Evolutionary conservation across 1,140 invertebrate genomes (phyloP).

Genomic region (Diachasmimorpha longicaudata): DNA sequence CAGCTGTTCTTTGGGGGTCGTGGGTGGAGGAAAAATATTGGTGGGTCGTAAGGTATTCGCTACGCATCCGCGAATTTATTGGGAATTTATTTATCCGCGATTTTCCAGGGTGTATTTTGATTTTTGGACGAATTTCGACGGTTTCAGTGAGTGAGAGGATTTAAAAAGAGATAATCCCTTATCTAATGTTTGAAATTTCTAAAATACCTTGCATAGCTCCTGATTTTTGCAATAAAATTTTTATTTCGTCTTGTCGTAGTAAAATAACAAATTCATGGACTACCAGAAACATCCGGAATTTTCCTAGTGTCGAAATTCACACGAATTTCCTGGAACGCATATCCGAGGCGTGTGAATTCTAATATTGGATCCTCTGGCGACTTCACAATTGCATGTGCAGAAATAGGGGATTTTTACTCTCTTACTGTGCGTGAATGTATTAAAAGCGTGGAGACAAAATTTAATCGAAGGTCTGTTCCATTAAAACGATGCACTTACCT

Average conservation of each 20-base stretch:
- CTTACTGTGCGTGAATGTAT: background rate
- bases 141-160: no score
- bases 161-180: no score
- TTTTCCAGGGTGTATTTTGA: no score
- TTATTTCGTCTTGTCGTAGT: background rate
- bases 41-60: background rate
- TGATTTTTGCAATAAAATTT: background rate
- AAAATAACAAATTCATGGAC: background rate
- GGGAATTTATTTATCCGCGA: background rate
- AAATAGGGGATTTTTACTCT: background rate
- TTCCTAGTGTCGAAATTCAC: background rate
- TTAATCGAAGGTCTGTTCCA: background rate
- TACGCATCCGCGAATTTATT: background rate
- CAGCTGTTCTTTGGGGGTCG: background rate
- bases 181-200: no score
- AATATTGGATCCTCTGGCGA: constrained; percentile 6
- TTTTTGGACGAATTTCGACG: no score
- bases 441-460: background rate
- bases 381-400: background rate
- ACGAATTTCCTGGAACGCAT: constrained; percentile 4
- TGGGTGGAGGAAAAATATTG: background rate
- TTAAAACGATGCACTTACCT: background rate
- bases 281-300: background rate
- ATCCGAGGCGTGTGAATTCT: background rate
- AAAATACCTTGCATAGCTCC: no score